Evolutionary conservation across 2,888 invertebrate species (phyloP).

Genomic region (Lysandra coridon): DNA sequence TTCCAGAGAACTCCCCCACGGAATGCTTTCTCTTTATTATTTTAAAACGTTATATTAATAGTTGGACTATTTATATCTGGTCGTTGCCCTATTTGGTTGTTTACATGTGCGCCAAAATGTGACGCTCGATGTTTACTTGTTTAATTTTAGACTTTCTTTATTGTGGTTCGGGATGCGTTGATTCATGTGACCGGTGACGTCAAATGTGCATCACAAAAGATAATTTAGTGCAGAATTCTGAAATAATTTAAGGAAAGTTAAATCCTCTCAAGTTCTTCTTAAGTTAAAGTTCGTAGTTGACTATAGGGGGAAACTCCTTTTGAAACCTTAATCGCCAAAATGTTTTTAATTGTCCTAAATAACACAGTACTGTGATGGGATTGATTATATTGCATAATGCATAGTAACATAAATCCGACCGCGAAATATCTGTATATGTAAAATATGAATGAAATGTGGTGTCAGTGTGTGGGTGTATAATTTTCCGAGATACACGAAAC

Average conservation of each 20-base stretch:
- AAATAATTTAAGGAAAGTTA: not conserved
- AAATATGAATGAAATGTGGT: constrained; percentile 25
- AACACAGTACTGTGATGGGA: too few relatives aligned
- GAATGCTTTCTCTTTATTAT: constrained; percentile 53
- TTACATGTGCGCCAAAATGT: constrained; percentile 67
- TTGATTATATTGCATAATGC: not conserved
- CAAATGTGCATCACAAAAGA: not conserved
- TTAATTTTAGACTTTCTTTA: constrained; percentile 27
- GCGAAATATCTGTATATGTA: not conserved
- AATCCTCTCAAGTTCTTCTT: not conserved
- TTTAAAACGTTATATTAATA: constrained; percentile 68
- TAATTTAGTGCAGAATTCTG: not conserved
- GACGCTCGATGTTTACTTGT: constrained; percentile 26
- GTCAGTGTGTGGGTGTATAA: constrained; percentile 12
- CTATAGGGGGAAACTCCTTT: not conserved
- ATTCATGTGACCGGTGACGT: constrained; percentile 15
- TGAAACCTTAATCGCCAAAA: not conserved
- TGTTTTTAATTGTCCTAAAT: not conserved
- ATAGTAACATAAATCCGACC: not conserved
- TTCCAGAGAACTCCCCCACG: constrained; percentile 54
- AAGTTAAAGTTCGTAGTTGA: not conserved
- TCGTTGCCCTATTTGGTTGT: constrained; percentile 79
- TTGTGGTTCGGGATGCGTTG: constrained; percentile 11
- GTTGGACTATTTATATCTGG: constrained; percentile 73
- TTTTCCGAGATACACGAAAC: constrained; percentile 27